Evolutionary conservation across 2,113 vertebrate species (phyloP).

Genomic region (Ophthalmolycus amberensis): DNA sequence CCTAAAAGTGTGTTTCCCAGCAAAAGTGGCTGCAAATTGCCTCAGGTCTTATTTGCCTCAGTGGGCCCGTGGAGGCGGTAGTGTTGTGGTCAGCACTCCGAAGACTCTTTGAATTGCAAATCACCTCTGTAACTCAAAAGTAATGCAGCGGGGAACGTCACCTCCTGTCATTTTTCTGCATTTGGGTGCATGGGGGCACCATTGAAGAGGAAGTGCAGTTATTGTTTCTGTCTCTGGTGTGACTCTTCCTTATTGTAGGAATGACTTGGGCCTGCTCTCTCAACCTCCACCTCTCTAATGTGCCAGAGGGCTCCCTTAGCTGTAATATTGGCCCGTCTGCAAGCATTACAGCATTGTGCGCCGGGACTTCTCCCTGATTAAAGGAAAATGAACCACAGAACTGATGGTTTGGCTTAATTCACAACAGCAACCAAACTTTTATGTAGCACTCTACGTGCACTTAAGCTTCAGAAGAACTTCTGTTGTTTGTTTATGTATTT

Average conservation of each 20-base stretch:
- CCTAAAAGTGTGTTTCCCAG: constrained; percentile 78
- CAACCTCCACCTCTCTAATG: constrained; percentile 72
- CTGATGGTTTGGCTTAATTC: constrained; percentile 21
- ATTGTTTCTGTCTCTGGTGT: constrained; percentile 85
- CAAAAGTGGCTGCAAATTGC: constrained; percentile 80
- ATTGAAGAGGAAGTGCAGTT: constrained; percentile 78
- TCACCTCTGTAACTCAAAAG: constrained; percentile 93
- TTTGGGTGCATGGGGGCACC: constrained; percentile 82
- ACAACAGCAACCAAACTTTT: constrained; percentile 36
- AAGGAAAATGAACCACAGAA: constrained; percentile 49
- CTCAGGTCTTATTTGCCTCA: constrained; percentile 83
- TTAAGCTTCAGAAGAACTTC: constrained; percentile 5
- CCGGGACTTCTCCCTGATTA: constrained; percentile 62
- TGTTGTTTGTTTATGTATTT: background rate
- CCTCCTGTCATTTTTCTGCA: constrained; percentile 86
- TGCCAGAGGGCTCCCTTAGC: constrained; percentile 70
- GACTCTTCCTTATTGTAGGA: constrained; percentile 82
- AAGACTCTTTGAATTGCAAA: constrained; percentile 96
- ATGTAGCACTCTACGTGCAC: background rate
- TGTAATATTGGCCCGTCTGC: constrained; percentile 69
- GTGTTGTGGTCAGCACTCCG: constrained; percentile 91
- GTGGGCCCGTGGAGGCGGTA: constrained; percentile 79
- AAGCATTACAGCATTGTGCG: constrained; percentile 62
- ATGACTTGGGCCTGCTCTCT: constrained; percentile 70
- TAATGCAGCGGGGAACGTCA: constrained; percentile 90